Evolutionary conservation across 1,140 invertebrate species (phyloP).

Genomic region (Holotrichia oblita): DNA sequence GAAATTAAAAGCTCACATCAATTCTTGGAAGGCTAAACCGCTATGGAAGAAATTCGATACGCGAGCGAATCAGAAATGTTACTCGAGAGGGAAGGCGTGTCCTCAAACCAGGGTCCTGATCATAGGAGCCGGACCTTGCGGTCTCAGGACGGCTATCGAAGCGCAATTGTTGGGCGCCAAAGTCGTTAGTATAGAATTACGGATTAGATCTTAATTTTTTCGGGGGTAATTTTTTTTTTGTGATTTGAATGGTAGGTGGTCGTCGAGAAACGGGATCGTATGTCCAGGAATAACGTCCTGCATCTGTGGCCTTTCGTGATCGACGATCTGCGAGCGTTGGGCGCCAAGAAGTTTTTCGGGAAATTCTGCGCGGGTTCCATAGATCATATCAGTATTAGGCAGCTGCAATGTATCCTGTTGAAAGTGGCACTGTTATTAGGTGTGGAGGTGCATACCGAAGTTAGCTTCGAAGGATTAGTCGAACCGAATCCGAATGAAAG

Average conservation of each 20-base stretch:
- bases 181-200: slow-evolving; percentile 69
- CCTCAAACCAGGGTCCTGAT: slow-evolving; percentile 86
- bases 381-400: slow-evolving; percentile 97
- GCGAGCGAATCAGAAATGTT: slow-evolving; percentile 89
- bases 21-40: slow-evolving; percentile 93
- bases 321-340: slow-evolving; percentile 91
- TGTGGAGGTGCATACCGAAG: slow-evolving; percentile 94
- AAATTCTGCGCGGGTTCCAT: slow-evolving; percentile 99
- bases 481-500: slow-evolving; percentile 80
- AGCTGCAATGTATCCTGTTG: slow-evolving; percentile 93
- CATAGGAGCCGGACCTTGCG: slow-evolving; percentile 96
- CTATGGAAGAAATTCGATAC: slow-evolving; percentile 97
- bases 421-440: slow-evolving; percentile 97
- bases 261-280: slow-evolving; percentile 90
- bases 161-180: slow-evolving; percentile 95
- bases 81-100: slow-evolving; percentile 87
- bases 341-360: slow-evolving; percentile 98
- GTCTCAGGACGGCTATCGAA: slow-evolving; percentile 94
- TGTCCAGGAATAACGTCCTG: slow-evolving; percentile 97
- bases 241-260: slow-evolving; percentile 72
- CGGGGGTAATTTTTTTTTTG: too few species aligned
- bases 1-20: slow-evolving; percentile 75
- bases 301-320: slow-evolving; percentile 99
- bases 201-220: too few species aligned
- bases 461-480: slow-evolving; percentile 86